Evolutionary conservation across 2,888 invertebrate genomes (phyloP).

Genomic region (Orchestes rusci): DNA sequence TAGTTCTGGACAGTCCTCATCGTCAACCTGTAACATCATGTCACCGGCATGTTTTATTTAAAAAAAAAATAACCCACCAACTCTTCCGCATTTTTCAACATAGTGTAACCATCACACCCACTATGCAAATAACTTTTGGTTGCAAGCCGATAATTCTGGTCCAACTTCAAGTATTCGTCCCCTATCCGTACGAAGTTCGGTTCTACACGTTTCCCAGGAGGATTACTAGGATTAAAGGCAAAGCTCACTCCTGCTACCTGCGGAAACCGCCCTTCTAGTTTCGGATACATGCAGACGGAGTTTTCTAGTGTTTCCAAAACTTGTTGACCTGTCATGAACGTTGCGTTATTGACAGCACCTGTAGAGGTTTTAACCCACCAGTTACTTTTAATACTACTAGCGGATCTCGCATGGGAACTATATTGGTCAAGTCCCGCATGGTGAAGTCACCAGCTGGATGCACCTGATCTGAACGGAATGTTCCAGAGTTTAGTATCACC

Average conservation of each 20-base stretch:
- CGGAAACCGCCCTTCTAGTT: conserved; percentile 81
- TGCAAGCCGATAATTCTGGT: conserved; percentile 68
- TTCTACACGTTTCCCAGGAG: conserved; percentile 64
- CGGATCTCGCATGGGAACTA: conserved; percentile 82
- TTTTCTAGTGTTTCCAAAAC: conserved; percentile 73
- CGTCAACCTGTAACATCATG: conserved; percentile 54
- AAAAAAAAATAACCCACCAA: conserved; percentile 53
- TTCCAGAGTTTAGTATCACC: conserved; percentile 83
- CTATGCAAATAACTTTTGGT: conserved; percentile 74
- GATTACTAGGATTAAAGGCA: conserved; percentile 65
- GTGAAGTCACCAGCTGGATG: conserved; percentile 81
- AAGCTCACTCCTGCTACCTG: conserved; percentile 76
- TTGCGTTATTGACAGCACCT: not conserved
- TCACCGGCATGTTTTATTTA: not conserved
- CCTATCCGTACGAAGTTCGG: conserved; percentile 71
- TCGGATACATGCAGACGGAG: conserved; percentile 77
- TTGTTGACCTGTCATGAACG: conserved; percentile 59
- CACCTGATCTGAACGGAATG: conserved; percentile 69
- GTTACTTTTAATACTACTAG: conserved; percentile 67
- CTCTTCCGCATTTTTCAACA: conserved; percentile 66
- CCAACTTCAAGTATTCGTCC: conserved; percentile 68
- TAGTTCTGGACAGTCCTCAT: conserved; percentile 79
- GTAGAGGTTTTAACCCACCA: conserved; percentile 43
- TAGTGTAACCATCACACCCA: conserved; percentile 81
- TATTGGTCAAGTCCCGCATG: conserved; percentile 71